Percentiles rank a stretch among this genome's conserved stretches.
Conservation (phyloP, 2,888 invertebrate species). For the Cephus pygmeus region DNA sequence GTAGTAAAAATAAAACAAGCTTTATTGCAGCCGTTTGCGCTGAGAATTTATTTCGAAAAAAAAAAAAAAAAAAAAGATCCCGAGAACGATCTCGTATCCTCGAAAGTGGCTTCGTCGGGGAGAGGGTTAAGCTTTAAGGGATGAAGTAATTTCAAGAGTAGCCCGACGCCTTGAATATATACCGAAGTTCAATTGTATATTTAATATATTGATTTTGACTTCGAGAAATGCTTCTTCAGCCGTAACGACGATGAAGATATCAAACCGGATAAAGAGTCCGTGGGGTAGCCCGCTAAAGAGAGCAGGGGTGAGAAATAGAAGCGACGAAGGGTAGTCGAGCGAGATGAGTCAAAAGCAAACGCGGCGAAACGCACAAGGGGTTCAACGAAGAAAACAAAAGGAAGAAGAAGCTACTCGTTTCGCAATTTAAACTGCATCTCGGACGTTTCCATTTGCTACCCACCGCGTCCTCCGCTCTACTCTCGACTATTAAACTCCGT, state of each 20-base stretch:
- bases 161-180: not conserved
- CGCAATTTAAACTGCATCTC: not conserved
- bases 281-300: not conserved
- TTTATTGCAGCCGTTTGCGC: slow-evolving; percentile 28
- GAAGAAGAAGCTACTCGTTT: slow-evolving; percentile 18
- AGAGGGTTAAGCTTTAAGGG: slow-evolving; percentile 14
- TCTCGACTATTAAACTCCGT: slow-evolving; percentile 26
- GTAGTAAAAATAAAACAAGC: slow-evolving; percentile 56
- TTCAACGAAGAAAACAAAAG: slow-evolving; percentile 10
- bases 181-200: slow-evolving; percentile 28
- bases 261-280: slow-evolving; percentile 16
- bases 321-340: slow-evolving; percentile 23
- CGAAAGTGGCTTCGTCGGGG: not conserved
- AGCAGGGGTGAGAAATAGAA: slow-evolving; percentile 18
- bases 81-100: not conserved
- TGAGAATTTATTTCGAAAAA: not conserved
- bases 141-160: slow-evolving; percentile 1
- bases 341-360: slow-evolving; percentile 4
- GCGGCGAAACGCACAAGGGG: slow-evolving; percentile 14
- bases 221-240: slow-evolving; percentile 45
- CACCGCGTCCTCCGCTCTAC: slow-evolving; percentile 12
- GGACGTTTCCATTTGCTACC: slow-evolving; percentile 8
- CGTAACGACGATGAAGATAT: slow-evolving; percentile 11
- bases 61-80: slow-evolving; percentile 1
- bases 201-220: slow-evolving; percentile 51